A percentile compares a stretch with the other conserved stretches of the same genome.
Conservation (phyloP, 2,797 vertebrate species). For the Glossophaga mutica region DNA sequence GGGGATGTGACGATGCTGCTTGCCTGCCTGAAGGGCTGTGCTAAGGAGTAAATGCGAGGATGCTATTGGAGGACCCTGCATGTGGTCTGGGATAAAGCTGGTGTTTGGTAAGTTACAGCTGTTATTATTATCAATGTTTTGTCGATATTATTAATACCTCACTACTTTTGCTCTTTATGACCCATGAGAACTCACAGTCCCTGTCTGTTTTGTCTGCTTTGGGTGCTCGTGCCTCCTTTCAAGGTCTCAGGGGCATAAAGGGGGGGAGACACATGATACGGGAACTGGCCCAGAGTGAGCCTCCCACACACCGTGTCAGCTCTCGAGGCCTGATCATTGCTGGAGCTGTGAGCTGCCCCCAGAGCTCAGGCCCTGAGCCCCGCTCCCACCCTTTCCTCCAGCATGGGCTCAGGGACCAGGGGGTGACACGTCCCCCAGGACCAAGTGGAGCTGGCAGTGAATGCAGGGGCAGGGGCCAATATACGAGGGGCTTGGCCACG, state of each 20-base stretch:
- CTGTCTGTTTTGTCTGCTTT: neutral
- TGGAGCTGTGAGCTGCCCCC: neutral
- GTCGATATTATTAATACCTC: neutral
- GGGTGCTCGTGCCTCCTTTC: neutral
- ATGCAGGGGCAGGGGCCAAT: neutral
- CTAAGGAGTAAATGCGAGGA: neutral
- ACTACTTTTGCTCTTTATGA: neutral
- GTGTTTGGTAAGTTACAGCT: neutral
- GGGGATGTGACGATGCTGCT: neutral
- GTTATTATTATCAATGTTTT: neutral
- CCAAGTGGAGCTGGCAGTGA: neutral
- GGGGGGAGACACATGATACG: neutral
- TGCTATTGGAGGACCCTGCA: neutral
- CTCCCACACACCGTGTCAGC: accelerated
- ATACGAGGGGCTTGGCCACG: neutral
- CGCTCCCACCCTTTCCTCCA: neutral
- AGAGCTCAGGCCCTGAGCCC: neutral
- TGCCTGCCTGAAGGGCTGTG: neutral
- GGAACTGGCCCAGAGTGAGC: neutral
- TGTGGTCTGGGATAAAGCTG: neutral
- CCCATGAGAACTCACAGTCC: neutral
- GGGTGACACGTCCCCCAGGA: neutral
- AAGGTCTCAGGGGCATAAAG: neutral
- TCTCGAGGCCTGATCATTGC: accelerated
- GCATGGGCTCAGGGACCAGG: neutral